Conservation (phyloP, 2,888 invertebrate species). For the Aethes cnicana region DNA sequence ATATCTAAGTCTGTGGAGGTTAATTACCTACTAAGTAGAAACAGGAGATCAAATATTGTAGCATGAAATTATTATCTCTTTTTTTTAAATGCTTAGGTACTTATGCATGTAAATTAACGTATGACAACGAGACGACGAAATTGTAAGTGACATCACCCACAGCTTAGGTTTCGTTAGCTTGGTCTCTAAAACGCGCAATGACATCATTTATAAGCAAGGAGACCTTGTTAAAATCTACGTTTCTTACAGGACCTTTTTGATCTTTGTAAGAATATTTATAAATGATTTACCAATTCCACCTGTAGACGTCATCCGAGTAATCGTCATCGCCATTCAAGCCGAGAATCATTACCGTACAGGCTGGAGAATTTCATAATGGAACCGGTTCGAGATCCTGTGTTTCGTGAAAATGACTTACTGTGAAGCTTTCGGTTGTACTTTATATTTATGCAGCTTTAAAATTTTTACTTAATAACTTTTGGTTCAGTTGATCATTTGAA, state of each 20-base stretch:
- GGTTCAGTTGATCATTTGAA: too few species aligned
- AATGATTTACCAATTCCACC: too few species aligned
- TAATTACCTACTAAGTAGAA: too few species aligned
- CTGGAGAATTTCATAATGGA: not conserved
- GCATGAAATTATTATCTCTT: too few species aligned
- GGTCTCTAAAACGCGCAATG: not conserved
- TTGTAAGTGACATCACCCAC: too few species aligned
- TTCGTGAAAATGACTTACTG: conserved; percentile 15
- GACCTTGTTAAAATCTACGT: not conserved
- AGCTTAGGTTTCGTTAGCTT: not conserved
- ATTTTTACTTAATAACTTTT: too few species aligned
- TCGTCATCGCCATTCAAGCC: not conserved
- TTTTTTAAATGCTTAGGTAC: too few species aligned
- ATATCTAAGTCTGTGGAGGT: too few species aligned
- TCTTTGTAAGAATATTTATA: too few species aligned
- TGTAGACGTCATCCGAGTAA: conserved; percentile 17
- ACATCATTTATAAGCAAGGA: conserved; percentile 4
- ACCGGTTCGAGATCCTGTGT: conserved; percentile 18
- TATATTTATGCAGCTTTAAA: conserved; percentile 4
- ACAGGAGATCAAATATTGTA: not conserved
- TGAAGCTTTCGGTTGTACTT: conserved; percentile 16
- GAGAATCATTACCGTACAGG: conserved; percentile 17
- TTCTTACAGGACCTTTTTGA: not conserved
- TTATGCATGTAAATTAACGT: too few species aligned
- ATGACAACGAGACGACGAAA: too few species aligned